Evolutionary conservation across 2,113 vertebrate species (phyloP), one percentile per base, ranked within the genome.

Genomic region (Phyllopteryx taeniolatus): DNA sequence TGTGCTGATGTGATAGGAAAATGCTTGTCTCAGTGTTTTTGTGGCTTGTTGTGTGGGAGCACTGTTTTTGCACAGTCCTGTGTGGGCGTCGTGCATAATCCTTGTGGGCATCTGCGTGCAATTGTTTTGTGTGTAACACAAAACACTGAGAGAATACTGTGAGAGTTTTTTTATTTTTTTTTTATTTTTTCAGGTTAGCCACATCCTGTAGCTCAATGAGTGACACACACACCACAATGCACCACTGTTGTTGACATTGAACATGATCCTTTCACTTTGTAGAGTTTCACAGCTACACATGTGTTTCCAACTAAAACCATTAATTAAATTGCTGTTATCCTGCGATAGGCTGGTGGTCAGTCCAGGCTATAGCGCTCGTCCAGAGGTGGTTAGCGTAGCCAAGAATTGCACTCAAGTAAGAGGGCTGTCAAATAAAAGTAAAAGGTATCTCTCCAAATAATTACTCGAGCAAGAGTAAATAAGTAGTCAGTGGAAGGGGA

Each of bases 121-220:
- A 87, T 81, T 79, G 62, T 83, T 86, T 77, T 84, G 79, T 79
- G 79, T 66, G 68, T 64, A n/a, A 65, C 68, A 72, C 74, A 75
- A 74, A 74, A 86, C 74, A 70, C 79, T 83, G 87, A 60, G 13
- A 61, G 31, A 61, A 81, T 80, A 80, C 75, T 70, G 78, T 78
- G 80, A 79, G 72, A 74, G 77, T 81, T 57, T 80, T 83, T 78
- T 78, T 82, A 67, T 22, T 44, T 66, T 80, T 67, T 22, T 35
- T 63, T 83, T 57, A 80, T 82, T 80, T 78, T 80, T 71, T 20
- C 22, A 51, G 83, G 85, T 5, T 14, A 77, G 83, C 88, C 87
- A 83, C 86, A 85, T 89, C 87, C 87, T 85, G 83, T 77, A 76
- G 72, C 72, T 84, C 72, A 83, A 78, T 87, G 82, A 83, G 76